Conservation (phyloP, 1,140 invertebrate genomes). For the Cryptotermes secundus region DNA sequence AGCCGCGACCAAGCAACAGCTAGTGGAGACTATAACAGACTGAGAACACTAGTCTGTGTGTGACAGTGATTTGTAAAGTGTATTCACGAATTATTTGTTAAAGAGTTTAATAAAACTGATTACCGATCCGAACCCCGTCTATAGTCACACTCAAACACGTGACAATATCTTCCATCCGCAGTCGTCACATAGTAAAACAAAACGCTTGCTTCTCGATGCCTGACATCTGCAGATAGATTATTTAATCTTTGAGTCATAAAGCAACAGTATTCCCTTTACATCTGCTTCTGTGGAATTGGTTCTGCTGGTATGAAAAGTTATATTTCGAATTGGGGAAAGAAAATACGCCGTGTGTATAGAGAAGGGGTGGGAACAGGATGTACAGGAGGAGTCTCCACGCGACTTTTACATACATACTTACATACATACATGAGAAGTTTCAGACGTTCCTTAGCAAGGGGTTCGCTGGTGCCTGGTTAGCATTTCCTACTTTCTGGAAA, state of each 20-base stretch:
- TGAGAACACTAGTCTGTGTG: too few relatives aligned
- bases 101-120: too few relatives aligned
- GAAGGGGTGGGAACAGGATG: neutral
- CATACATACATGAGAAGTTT: neutral
- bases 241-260: neutral
- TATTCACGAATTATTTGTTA: too few relatives aligned
- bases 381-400: neutral
- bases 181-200: too few relatives aligned
- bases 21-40: too few relatives aligned
- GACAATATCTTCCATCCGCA: too few relatives aligned
- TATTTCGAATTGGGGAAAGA: neutral
- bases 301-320: neutral
- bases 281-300: neutral
- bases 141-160: too few relatives aligned
- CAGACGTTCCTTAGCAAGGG: neutral
- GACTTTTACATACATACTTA: neutral
- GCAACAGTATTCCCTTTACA: neutral
- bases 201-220: neutral
- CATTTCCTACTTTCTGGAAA: conserved; percentile 17
- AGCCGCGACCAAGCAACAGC: too few relatives aligned
- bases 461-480: neutral
- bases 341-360: neutral
- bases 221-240: neutral
- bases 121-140: too few relatives aligned
- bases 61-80: too few relatives aligned